phyloP scores from a whole-genome alignment of 2,888 invertebrate genomes.

The Drosophila vallismaia region DNA sequence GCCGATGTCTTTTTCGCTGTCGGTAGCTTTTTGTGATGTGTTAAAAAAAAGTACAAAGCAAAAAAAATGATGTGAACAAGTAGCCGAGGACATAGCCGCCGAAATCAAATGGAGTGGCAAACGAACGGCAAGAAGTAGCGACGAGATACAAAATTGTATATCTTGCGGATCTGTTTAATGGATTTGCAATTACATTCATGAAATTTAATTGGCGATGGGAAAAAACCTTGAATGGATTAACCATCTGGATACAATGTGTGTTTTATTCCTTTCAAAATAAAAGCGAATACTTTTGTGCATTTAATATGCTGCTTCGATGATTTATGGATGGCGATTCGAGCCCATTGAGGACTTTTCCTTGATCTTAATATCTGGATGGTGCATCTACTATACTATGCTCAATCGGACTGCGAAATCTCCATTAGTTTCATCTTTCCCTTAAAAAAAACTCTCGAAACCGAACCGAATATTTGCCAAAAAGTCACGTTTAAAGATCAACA shows the following conservation, averaged over 20 bases:
- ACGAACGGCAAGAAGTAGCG: conserved; percentile 26
- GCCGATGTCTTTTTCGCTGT: conserved; percentile 24
- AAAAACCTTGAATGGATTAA: conserved; percentile 37
- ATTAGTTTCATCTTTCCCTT: conserved; percentile 28
- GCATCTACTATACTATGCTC: conserved; percentile 17
- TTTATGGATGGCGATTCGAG: conserved; percentile 27
- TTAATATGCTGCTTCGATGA: neutral
- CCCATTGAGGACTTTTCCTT: conserved; percentile 15
- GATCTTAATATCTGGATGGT: conserved; percentile 8
- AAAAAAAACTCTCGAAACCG: conserved; percentile 13
- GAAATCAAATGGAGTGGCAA: conserved; percentile 43
- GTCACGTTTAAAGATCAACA: conserved; percentile 59
- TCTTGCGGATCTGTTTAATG: conserved; percentile 42
- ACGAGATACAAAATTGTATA: conserved; percentile 20
- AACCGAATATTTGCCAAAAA: conserved; percentile 24
- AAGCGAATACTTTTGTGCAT: neutral
- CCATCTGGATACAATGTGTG: conserved; percentile 46
- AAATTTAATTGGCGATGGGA: conserved; percentile 46
- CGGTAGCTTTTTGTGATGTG: conserved; percentile 39
- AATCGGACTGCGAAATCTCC: conserved; percentile 25
- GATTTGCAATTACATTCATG: conserved; percentile 49
- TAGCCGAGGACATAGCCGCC: conserved; percentile 54
- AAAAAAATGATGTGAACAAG: conserved; percentile 49
- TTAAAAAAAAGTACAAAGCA: conserved; percentile 33
- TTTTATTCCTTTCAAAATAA: neutral